These are phyloP conservation scores for Tiliqua scincoides DNA, from an alignment of 2,113 vertebrate genomes.

Conservation along the genomic window DNA sequence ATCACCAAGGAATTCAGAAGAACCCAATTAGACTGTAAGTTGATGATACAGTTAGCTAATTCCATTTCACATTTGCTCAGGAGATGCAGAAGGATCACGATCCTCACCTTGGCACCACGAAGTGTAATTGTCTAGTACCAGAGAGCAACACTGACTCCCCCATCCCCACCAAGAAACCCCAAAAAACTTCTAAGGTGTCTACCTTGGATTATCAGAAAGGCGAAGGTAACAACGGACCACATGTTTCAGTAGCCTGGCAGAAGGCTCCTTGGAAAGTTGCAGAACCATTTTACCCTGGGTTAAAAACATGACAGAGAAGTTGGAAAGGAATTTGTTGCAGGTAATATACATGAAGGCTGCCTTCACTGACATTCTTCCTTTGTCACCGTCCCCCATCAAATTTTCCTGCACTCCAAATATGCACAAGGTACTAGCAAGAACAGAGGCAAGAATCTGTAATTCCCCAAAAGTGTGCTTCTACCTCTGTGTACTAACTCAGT, in stretches of 20 bases:
- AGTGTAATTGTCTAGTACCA: not conserved
- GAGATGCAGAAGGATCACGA: not conserved
- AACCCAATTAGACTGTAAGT: too few species aligned
- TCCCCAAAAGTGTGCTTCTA: not conserved
- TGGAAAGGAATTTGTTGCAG: slow-evolving; percentile 21
- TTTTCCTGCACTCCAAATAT: not conserved
- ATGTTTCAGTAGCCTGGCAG: slow-evolving; percentile 93
- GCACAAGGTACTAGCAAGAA: not conserved
- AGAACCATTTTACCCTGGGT: slow-evolving; percentile 97
- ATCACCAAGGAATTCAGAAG: too few species aligned
- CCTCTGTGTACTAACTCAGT: not conserved
- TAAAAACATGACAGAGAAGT: slow-evolving; percentile 37
- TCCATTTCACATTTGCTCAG: not conserved
- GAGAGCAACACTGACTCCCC: not conserved
- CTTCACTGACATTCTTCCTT: not conserved
- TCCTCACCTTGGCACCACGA: not conserved
- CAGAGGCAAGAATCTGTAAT: not conserved
- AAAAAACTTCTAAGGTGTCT: slow-evolving; percentile 74
- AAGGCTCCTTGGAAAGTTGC: slow-evolving; percentile 97
- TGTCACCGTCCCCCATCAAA: not conserved
- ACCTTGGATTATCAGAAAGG: slow-evolving; percentile 98
- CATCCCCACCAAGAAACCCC: not conserved
- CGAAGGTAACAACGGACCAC: slow-evolving; percentile 97
- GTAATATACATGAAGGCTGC: not conserved
- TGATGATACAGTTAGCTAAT: not conserved